Conservation (phyloP, 2,888 invertebrate species). For the Xylota sylvarum region DNA sequence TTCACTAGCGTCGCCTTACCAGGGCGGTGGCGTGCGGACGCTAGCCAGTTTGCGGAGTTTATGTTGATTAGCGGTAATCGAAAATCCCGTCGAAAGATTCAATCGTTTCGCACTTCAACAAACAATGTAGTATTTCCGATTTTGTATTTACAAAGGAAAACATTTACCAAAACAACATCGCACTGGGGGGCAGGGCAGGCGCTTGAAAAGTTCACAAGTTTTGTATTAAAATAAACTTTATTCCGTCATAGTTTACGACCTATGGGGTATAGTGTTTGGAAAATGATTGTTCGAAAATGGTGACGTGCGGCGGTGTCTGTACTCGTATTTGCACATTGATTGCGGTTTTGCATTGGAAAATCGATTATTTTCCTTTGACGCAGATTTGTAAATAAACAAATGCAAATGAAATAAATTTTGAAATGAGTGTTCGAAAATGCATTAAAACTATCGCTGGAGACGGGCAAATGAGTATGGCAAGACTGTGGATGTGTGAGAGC, state of each 20-base stretch:
- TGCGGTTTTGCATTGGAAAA: slow-evolving; percentile 17
- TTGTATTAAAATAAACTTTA: not conserved
- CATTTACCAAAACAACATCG: not conserved
- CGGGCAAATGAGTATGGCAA: slow-evolving; percentile 12
- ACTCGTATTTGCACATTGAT: slow-evolving; percentile 10
- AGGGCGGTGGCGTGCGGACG: slow-evolving; percentile 12
- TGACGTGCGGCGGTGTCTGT: slow-evolving; percentile 36
- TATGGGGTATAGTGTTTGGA: not conserved
- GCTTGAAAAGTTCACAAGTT: too few relatives aligned
- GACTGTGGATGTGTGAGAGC: too few relatives aligned
- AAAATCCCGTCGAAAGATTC: slow-evolving; percentile 23
- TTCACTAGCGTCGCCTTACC: not conserved
- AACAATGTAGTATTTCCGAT: slow-evolving; percentile 25
- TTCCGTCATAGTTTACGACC: slow-evolving; percentile 20
- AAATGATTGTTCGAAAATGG: slow-evolving; percentile 17
- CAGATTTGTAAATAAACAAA: slow-evolving; percentile 57
- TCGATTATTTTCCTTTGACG: slow-evolving; percentile 35
- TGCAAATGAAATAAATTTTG: slow-evolving; percentile 44
- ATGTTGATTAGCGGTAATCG: slow-evolving; percentile 30
- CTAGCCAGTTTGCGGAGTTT: slow-evolving; percentile 17
- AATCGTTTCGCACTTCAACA: slow-evolving; percentile 39
- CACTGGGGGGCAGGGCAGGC: not conserved
- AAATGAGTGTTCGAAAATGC: slow-evolving; percentile 42
- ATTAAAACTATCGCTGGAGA: slow-evolving; percentile 32
- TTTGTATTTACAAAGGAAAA: slow-evolving; percentile 12